Base-by-base conservation (phyloP, 2,113 vertebrate genomes). In the Triplophysa rosa region DNA sequence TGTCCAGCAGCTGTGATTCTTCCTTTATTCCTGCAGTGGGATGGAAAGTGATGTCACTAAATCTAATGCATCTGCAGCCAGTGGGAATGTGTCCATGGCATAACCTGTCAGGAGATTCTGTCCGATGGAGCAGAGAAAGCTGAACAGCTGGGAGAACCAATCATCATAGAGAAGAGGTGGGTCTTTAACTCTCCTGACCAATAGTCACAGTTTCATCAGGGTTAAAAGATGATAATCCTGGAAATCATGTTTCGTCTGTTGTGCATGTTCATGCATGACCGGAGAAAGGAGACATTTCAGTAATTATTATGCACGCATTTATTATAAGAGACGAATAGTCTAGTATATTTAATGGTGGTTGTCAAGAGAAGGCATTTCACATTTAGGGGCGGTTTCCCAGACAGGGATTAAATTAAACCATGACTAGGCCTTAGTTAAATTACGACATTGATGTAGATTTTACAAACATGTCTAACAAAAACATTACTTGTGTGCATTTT, bases 21-120 rank as follows among this genome's bases (percentile, higher is more conserved):
- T 80, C 19, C 54, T 65, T 72, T 42, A 61, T 72, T 19, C 37
- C 61, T 62, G 62, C 78, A 64, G 59, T 54, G 59, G 77, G n/a
- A 49, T 63, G 69, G 47, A 37, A 58, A 58, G 68, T 80, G 26
- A 56, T 70, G 45, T 63, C 45, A 54, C 14, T 62, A 13, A 49
- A 23, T 42, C 67, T 8, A 26, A 56, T 73, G 45, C 59, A 73
- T 72, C 68, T 64, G 29, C 77, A 71, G 24, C 67, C 59, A 49
- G 14, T 52, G 37, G 47, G 52, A 63, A 64, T 72, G 67, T n/a
- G 77, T 26, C 54, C 59, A 58, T 37, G 65, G 23, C 61, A 64
- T 40, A 68, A 45, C 17, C 13, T 73, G 47, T 66, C 17, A 58
- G 63, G 61, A 59, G 65, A n/a, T 67, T 33, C 54, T 49, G 24